Evolutionary conservation across 2,113 vertebrate species (phyloP), one percentile per base, ranked within the genome.

Genomic region (Calidris pygmaea): DNA sequence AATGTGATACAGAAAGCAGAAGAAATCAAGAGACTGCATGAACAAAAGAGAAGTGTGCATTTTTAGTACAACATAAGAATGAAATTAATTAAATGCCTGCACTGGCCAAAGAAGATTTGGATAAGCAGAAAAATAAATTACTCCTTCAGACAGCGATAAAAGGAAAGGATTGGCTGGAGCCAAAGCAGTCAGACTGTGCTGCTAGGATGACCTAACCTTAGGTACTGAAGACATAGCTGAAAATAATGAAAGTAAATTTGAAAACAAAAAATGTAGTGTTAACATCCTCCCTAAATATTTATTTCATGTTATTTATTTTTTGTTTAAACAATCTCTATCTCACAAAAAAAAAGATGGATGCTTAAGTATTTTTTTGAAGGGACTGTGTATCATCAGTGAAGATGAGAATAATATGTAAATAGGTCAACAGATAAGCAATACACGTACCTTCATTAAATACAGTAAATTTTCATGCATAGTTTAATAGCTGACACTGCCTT

Each of bases 61-160:
- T 93, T 91, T 93, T 88, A 92, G 72, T 86, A 87, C 59, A 65
- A 81, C 39, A 19, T 85, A 83, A 68, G 68, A 94, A 88, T 4
- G 2, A 95, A 94, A 95, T 78, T 95, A 94, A 91, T 95, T 92
- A 93, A 92, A 68, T 86, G 55, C 32, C 87, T 88, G 59, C 37
- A 60, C 34, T 86, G 79, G 34, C 56, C 72, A 86, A 90, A 95
- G 63, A 90, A 94, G 65, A 95, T 90, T 94, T 84, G 79, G 65
- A 94, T 90, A 93, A 96, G 72, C 73, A 96, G 75, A 95, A 95
- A 95, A 95, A 97, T 74, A 91, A 96, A 96, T 92, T 94, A 86
- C 37, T 96, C 79, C 60, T 95, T 94, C 24, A 80, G 77, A 94
- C 43, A 88, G 12, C 80, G 65, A 90, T 78, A 94, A 67, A 95